Evolutionary conservation across 2,797 vertebrate species (phyloP).

Genomic region (Myiothlypis coronata): DNA sequence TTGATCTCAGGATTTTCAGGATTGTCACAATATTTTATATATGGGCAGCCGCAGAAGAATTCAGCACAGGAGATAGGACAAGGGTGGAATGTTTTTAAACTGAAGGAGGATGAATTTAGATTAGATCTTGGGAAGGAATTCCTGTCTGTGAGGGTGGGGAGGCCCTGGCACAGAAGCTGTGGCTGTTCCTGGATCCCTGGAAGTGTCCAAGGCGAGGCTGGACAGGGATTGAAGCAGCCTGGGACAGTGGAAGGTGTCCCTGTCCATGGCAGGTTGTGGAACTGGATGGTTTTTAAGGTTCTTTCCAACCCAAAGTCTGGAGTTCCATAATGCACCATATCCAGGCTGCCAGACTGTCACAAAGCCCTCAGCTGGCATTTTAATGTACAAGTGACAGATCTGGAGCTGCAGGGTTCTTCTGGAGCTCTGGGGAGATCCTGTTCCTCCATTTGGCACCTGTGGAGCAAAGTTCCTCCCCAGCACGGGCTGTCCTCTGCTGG

Average conservation of each 20-base stretch:
- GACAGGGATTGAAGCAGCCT: rapidly evolving
- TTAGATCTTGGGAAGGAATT: not conserved
- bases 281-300: not conserved
- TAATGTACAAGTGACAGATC: not conserved
- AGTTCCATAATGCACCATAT: not conserved
- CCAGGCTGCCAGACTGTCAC: not conserved
- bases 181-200: not conserved
- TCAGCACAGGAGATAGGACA: not conserved
- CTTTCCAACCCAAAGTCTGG: not conserved
- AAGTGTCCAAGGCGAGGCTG: rapidly evolving
- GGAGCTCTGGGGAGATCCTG: not conserved
- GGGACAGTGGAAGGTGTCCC: too few species aligned
- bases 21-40: not conserved
- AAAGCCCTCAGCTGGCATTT: not conserved
- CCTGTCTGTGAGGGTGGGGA: rapidly evolving
- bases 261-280: rapidly evolving
- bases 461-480: not conserved
- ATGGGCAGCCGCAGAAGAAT: not conserved
- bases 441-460: not conserved
- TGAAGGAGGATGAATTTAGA: not conserved
- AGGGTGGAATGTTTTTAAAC: not conserved
- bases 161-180: not conserved
- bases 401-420: not conserved
- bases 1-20: not conserved
- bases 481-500: not conserved